Evolutionary conservation across 2,797 vertebrate genomes (phyloP).

Genomic region (Crocodylus rhombifer): DNA sequence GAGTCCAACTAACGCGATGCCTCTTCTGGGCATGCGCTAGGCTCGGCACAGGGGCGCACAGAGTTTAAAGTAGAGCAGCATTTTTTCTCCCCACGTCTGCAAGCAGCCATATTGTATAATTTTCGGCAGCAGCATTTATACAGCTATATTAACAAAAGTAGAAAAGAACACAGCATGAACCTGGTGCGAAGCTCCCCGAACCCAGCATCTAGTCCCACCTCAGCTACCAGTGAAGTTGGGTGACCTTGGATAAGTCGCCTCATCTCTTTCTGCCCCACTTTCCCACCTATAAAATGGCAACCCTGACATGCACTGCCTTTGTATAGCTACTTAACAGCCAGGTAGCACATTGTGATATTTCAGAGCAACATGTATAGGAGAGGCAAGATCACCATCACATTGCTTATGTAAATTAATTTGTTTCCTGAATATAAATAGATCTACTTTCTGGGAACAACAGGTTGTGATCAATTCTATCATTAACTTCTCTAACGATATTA

Average conservation of each 20-base stretch:
- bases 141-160: not conserved
- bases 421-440: not conserved
- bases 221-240: not conserved
- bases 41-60: no score
- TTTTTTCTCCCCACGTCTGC: no score
- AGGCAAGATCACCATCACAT: not conserved
- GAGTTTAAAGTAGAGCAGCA: no score
- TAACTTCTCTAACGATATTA: slow-evolving; percentile 26
- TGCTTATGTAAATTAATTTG: not conserved
- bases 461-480: slow-evolving; percentile 45
- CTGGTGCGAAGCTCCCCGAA: not conserved
- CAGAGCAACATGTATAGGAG: accelerated
- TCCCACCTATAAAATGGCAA: accelerated
- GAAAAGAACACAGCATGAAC: no score
- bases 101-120: not conserved
- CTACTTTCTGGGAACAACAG: not conserved
- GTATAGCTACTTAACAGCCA: not conserved
- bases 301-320: accelerated
- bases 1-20: no score
- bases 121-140: not conserved
- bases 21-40: no score
- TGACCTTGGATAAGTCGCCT: not conserved
- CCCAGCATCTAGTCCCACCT: not conserved
- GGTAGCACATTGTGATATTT: not conserved
- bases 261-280: not conserved